Conservation (phyloP, 2,797 vertebrate genomes). For the Tinamus major region DNA sequence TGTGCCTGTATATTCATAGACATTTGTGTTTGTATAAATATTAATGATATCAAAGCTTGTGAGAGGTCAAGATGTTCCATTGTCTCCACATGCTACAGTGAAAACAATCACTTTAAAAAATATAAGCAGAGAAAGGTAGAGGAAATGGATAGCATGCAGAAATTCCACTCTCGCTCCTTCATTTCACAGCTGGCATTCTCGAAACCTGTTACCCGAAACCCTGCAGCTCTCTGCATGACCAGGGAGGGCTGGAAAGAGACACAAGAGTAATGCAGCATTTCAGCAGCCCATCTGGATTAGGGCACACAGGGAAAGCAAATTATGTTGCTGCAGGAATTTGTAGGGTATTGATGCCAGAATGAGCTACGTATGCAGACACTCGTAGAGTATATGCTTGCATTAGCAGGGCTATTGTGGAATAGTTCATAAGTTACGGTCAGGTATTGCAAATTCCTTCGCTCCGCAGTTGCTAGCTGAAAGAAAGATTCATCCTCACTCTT, state of each 20-base stretch:
- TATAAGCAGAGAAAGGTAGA: rapidly evolving
- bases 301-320: neutral
- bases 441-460: neutral
- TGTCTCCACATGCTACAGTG: neutral
- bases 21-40: neutral
- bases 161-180: neutral
- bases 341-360: neutral
- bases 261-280: neutral
- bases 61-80: neutral
- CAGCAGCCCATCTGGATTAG: neutral
- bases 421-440: neutral
- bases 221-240: neutral
- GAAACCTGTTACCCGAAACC: neutral
- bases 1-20: neutral
- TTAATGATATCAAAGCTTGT: neutral
- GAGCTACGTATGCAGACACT: neutral
- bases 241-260: neutral
- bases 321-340: neutral
- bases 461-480: neutral
- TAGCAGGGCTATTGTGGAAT: neutral
- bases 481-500: neutral
- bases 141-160: neutral
- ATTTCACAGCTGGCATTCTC: neutral
- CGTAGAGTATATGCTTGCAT: neutral
- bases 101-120: neutral